Evolutionary conservation across 1,140 invertebrate species (phyloP).

Genomic region (Lordiphosa collinella): DNA sequence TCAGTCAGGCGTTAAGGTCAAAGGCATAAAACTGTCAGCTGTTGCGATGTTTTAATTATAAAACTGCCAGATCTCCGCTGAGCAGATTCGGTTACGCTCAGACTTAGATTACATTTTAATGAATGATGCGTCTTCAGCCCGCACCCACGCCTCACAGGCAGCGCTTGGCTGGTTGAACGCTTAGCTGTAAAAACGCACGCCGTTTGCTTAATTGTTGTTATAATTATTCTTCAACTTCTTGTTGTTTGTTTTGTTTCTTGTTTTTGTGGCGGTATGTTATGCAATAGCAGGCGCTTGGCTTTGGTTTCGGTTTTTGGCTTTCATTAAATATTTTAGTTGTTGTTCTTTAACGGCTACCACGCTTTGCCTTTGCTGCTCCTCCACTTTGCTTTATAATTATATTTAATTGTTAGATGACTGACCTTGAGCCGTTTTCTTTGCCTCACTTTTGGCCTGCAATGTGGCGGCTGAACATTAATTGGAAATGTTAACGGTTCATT

Average conservation of each 20-base stretch:
- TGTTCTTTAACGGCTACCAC: slow-evolving; percentile 3
- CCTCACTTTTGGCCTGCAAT: slow-evolving; percentile 26
- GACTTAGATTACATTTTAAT: slow-evolving; percentile 56
- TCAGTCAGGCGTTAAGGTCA: slow-evolving; percentile 66
- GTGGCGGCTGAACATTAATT: slow-evolving; percentile 28
- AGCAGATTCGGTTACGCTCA: slow-evolving; percentile 23
- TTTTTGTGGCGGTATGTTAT: slow-evolving; percentile 31
- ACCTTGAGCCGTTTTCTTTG: slow-evolving; percentile 65
- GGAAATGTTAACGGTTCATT: slow-evolving; percentile 47
- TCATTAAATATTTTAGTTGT: slow-evolving; percentile 55
- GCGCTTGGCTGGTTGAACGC: slow-evolving; percentile 60
- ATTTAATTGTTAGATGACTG: slow-evolving; percentile 58
- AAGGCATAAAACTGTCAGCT: slow-evolving; percentile 72
- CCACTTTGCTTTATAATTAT: slow-evolving; percentile 62
- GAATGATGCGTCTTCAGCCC: slow-evolving; percentile 27
- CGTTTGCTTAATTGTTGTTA: slow-evolving; percentile 78
- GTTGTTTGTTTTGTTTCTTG: slow-evolving; percentile 40
- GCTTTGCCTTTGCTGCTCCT: slow-evolving; percentile 27
- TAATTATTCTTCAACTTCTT: slow-evolving; percentile 57
- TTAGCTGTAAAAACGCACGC: slow-evolving; percentile 76
- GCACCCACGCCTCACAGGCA: neutral
- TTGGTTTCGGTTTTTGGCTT: slow-evolving; percentile 71
- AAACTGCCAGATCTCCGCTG: slow-evolving; percentile 7
- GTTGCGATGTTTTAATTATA: slow-evolving; percentile 51
- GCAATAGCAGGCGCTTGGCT: slow-evolving; percentile 47